A percentile compares a stretch with the other conserved stretches of the same genome.
phyloP scores from a whole-genome alignment of 2,888 invertebrate species.

The Sphaerophoria taeniata region DNA sequence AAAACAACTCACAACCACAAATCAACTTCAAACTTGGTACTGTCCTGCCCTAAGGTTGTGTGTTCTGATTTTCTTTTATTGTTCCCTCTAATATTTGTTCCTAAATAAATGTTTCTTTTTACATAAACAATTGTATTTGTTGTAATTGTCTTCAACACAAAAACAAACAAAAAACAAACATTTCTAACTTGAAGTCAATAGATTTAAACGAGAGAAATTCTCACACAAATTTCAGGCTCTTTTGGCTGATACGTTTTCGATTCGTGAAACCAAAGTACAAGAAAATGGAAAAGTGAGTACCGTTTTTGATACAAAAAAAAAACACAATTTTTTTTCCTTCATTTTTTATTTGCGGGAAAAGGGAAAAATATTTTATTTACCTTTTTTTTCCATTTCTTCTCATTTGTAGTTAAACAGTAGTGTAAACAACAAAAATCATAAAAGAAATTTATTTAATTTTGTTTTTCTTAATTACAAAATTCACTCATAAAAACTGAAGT shows the following conservation, averaged over 20 bases:
- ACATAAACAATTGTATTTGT: constrained; percentile 9
- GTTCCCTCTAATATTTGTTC: constrained; percentile 23
- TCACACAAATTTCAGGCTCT: constrained; percentile 84
- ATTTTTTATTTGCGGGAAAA: constrained; percentile 17
- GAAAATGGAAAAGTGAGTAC: constrained; percentile 92
- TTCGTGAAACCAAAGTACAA: constrained; percentile 88
- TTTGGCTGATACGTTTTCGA: constrained; percentile 85
- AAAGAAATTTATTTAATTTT: not conserved
- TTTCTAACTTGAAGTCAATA: constrained; percentile 61
- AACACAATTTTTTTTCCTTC: constrained; percentile 27
- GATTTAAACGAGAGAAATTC: constrained; percentile 75
- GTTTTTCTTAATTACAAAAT: constrained; percentile 22
- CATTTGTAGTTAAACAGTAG: constrained; percentile 70
- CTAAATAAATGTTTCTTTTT: constrained; percentile 15
- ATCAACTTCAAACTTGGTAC: constrained; percentile 9
- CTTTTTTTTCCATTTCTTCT: constrained; percentile 55
- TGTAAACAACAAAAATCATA: constrained; percentile 31
- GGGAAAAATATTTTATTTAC: constrained; percentile 22
- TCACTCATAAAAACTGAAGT: constrained; percentile 25
- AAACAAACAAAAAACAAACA: constrained; percentile 37
- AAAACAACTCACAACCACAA: not conserved
- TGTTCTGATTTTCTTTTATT: not conserved
- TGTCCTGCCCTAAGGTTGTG: constrained; percentile 27
- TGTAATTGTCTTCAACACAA: constrained; percentile 37
- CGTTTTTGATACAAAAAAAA: constrained; percentile 37